Evolutionary conservation across 2,888 invertebrate species (phyloP), one percentile per base, ranked within the genome.

Genomic region (Leistus spinibarbis): DNA sequence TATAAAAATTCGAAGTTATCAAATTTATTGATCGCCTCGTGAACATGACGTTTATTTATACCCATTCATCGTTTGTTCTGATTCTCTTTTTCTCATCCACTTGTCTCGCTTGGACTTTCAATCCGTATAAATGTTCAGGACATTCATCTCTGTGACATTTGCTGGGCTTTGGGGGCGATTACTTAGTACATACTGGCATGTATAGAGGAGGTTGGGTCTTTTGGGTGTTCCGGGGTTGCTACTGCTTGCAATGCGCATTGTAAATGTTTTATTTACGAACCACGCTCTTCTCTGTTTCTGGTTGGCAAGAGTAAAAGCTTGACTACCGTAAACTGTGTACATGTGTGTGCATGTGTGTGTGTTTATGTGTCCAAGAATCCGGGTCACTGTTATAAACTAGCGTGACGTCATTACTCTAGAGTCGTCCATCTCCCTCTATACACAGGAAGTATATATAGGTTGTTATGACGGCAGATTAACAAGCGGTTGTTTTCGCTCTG

Each of bases 351-450:
- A 13, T 40, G 5, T 40, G 40, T 40, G 40, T 40, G 40, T 7
- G 40, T 3, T 40, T 40, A 13, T 40, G 40, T 40, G 40, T 40
- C 40, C 40, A 57, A 57, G 40, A 70, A 70, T 63, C 63, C 70
- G 70, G 70, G 70, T 70, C 70, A 70, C 70, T 70, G 63, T 62
- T 70, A 70, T 70, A 70, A 70, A 70, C 70, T 70, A 60, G 53
- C 69, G 40, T 70, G 63, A 70, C 70, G 70, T 70, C 70, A 70
- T 70, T 63, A 53, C 19, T 5, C n/a, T 57, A 19, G 19, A 57
- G 3, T 57, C 13, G 7, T 40, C 24, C 7, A 24, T 24, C 40
- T 40, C 40, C 7, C 13, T 40, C 40, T 40, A 24, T 24, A 40
- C 40, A 40, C 40, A 40, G 7, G 40, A 40, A 40, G 40, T 40